Evolutionary conservation across 2,113 vertebrate species (phyloP).

Genomic region (Spheniscus mendiculus): DNA sequence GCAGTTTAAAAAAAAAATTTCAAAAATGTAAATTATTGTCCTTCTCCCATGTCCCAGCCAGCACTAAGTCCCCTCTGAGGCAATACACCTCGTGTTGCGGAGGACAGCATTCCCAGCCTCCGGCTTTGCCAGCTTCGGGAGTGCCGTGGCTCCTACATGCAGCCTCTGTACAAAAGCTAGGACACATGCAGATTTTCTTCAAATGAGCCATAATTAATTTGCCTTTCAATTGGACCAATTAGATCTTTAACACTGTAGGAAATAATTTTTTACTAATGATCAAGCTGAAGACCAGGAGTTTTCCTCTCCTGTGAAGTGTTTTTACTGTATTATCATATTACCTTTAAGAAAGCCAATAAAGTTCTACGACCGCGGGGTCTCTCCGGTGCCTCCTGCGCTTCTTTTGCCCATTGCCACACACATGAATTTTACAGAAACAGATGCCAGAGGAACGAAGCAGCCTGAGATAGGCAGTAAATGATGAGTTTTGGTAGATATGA

Average conservation of each 20-base stretch:
- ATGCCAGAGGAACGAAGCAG: background rate
- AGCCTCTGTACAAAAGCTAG: background rate
- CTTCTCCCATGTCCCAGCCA: fast-evolving
- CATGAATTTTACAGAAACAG: fast-evolving
- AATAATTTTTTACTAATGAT: conserved; percentile 49
- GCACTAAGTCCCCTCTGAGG: background rate
- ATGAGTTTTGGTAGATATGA: background rate
- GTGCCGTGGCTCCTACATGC: fast-evolving
- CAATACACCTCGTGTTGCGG: background rate
- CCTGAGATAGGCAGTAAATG: background rate
- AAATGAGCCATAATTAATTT: conserved; percentile 63
- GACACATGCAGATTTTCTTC: conserved; percentile 2
- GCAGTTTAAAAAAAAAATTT: background rate
- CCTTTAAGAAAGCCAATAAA: background rate
- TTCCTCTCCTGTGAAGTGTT: background rate
- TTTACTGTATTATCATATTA: background rate
- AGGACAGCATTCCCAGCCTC: fast-evolving
- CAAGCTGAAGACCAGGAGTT: background rate
- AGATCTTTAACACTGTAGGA: conserved; percentile 47
- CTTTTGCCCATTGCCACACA: fast-evolving
- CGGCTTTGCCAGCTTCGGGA: background rate
- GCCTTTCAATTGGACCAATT: conserved; percentile 64
- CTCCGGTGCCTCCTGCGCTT: fast-evolving
- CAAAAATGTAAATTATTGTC: background rate
- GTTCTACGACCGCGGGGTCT: background rate